Evolutionary conservation across 2,888 invertebrate species (phyloP).

Genomic region (Nephrotoma appendiculata): DNA sequence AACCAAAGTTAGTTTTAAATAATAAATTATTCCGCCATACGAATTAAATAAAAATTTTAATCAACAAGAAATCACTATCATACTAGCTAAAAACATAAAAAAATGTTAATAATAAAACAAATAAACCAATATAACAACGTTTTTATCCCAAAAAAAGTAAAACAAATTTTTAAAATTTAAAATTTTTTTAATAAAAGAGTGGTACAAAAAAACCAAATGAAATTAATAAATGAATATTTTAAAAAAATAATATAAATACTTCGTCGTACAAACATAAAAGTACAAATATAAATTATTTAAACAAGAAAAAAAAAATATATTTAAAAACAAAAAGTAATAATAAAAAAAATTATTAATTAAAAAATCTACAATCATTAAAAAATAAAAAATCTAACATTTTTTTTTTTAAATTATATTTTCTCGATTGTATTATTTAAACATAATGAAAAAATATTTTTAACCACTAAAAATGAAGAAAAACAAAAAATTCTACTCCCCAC

Average conservation of each 20-base stretch:
- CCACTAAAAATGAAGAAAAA: neutral
- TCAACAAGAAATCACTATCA: neutral
- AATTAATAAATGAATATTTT: neutral
- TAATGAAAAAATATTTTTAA: neutral
- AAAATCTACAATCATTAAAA: neutral
- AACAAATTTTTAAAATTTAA: neutral
- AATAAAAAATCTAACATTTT: neutral
- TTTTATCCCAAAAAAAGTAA: constrained; percentile 2
- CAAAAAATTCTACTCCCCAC: neutral
- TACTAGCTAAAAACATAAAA: neutral
- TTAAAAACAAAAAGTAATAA: neutral
- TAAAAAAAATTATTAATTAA: neutral
- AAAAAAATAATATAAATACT: neutral
- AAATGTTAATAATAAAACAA: neutral
- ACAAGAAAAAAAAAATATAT: constrained; percentile 2
- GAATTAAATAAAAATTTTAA: neutral
- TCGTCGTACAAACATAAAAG: constrained; percentile 1
- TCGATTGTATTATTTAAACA: neutral
- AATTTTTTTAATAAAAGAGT: neutral
- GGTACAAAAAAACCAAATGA: neutral
- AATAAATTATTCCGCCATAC: neutral
- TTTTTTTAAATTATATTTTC: neutral
- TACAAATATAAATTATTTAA: constrained; percentile 4
- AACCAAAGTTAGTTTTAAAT: constrained; percentile 3
- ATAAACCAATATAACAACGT: neutral